Evolutionary conservation across 2,113 vertebrate genomes (phyloP).

Genomic region (Myxocyprinus asiaticus): DNA sequence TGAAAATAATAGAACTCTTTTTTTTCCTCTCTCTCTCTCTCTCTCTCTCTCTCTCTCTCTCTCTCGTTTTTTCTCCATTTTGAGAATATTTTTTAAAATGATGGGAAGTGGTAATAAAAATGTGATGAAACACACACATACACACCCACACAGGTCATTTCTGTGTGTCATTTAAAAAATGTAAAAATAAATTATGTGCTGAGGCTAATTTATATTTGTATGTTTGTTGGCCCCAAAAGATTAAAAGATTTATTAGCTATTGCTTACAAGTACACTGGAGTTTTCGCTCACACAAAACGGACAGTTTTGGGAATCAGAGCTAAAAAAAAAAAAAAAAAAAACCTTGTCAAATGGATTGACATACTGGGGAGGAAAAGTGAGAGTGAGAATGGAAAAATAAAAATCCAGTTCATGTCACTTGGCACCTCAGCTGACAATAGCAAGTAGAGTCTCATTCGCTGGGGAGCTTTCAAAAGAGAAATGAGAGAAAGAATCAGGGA

Average conservation of each 20-base stretch:
- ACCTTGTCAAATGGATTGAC: slow-evolving; percentile 14
- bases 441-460: neutral
- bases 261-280: slow-evolving; percentile 1
- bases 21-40: slow-evolving; percentile 17
- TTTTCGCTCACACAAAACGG: slow-evolving; percentile 27
- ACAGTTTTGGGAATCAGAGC: slow-evolving; percentile 13
- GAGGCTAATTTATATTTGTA: slow-evolving; percentile 23
- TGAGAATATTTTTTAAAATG: slow-evolving; percentile 23
- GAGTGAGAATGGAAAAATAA: slow-evolving; percentile 14
- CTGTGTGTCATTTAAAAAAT: neutral
- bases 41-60: slow-evolving; percentile 31
- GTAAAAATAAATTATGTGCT: neutral
- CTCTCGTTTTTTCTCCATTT: slow-evolving; percentile 30
- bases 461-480: slow-evolving; percentile 25
- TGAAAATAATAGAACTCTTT: slow-evolving; percentile 71
- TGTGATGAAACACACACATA: too few relatives aligned
- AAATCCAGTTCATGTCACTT: slow-evolving; percentile 42
- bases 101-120: slow-evolving; percentile 6
- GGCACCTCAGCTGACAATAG: neutral
- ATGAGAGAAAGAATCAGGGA: slow-evolving; percentile 31
- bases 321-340: neutral
- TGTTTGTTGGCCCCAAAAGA: neutral
- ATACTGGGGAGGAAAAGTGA: neutral
- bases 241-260: slow-evolving; percentile 19
- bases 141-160: too few relatives aligned